These are phyloP conservation scores for Paracanthobrama guichenoti DNA, from an alignment of 2,113 vertebrate genomes.

Conservation along the genomic window DNA sequence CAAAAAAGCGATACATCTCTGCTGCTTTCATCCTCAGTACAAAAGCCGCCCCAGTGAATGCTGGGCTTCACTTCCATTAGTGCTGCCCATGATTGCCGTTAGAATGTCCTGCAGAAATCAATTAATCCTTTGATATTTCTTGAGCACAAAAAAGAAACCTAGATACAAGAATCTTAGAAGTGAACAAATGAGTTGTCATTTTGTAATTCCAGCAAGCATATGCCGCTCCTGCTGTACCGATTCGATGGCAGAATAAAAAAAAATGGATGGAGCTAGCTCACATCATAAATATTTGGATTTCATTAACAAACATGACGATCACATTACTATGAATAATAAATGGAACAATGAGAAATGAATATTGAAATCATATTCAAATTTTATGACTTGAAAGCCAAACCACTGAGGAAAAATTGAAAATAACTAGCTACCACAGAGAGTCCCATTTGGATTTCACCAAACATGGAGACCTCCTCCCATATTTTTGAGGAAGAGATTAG, in stretches of 20 bases:
- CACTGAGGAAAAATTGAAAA: slow-evolving; percentile 57
- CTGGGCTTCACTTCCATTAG: slow-evolving; percentile 47
- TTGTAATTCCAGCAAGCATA: slow-evolving; percentile 53
- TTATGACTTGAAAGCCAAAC: slow-evolving; percentile 48
- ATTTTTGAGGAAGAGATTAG: slow-evolving; percentile 13
- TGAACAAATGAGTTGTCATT: slow-evolving; percentile 50
- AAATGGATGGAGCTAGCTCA: slow-evolving; percentile 40
- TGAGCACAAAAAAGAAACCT: slow-evolving; percentile 34
- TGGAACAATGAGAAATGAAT: slow-evolving; percentile 47
- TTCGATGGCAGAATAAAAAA: slow-evolving; percentile 20
- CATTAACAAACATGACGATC: slow-evolving; percentile 53
- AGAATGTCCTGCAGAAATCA: slow-evolving; percentile 52
- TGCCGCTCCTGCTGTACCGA: slow-evolving; percentile 45
- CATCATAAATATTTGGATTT: slow-evolving; percentile 59
- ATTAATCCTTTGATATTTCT: slow-evolving; percentile 53
- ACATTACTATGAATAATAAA: slow-evolving; percentile 53
- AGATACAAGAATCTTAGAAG: slow-evolving; percentile 38
- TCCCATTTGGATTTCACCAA: slow-evolving; percentile 24
- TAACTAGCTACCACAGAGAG: slow-evolving; percentile 53
- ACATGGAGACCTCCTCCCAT: neutral
- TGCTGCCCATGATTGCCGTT: slow-evolving; percentile 41
- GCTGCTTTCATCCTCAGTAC: slow-evolving; percentile 49
- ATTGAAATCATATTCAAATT: slow-evolving; percentile 50
- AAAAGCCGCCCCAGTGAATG: slow-evolving; percentile 46
- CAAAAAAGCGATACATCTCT: slow-evolving; percentile 35